Evolutionary conservation across 2,113 vertebrate species (phyloP), one percentile per base, ranked within the genome.

Genomic region (Chionodraco myersi): DNA sequence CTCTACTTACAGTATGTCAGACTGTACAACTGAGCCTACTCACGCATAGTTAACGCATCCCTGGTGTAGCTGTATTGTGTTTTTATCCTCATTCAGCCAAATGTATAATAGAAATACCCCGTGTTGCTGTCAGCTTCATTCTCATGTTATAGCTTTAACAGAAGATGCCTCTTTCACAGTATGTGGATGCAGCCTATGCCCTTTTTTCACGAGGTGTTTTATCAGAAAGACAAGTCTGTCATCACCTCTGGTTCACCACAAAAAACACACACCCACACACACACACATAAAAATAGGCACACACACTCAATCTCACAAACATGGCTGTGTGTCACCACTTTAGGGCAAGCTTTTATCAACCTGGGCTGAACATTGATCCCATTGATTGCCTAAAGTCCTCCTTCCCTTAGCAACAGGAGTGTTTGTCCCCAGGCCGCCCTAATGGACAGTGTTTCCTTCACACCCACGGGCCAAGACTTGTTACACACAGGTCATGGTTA

Each of bases 311-410:
- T 75, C 68, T 44, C 70, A 74, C 51, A 77, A 57, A 83, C 57
- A 53, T 41, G 66, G 79, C 80, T 41, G 11, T 2, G 7, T 87
- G 86, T 90, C 85, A 84, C 65, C 76, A 84, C 82, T 88, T 86
- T 75, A 78, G 23, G 52, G 53, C 62, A 77, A 70, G 89, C 84
- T 92, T 93, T 93, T 92, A 93, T 92, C 87, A 86, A 79, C 87
- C 72, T 82, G 82, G 67, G 59, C 59, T 80, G 70, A 84, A 84
- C 78, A 90, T 90, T 90, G 92, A 92, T 91, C 90, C 61, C 26
- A 93, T 91, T 86, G 91, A 93, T 91, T 79, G 69, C 63, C 72
- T 61, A 13, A 77, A 80, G 77, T 75, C 30, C 34, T 75, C 23
- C 44, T 54, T 71, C 76, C 75, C 66, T 63, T 47, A 58, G 67